Evolutionary conservation across 2,888 invertebrate genomes (phyloP), one percentile per base, ranked within the genome.

Genomic region (Lithosia quadra): DNA sequence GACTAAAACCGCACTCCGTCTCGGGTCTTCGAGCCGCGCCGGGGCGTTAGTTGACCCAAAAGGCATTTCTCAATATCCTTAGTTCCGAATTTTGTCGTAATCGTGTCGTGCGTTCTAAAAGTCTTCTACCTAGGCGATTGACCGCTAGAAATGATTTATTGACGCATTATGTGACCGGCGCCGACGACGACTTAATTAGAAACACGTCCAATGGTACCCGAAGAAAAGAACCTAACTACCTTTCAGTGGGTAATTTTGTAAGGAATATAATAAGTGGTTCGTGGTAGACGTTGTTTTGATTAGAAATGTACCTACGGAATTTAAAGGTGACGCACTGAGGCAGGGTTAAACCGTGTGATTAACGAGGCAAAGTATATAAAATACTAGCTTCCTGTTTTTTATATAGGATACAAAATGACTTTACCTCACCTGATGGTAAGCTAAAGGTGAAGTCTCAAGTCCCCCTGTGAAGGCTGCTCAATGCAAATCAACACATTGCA

Each of bases 101-200:
- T 36, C 58, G 76, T 61, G 65, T 11, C 43, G 24, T 76, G 24
- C 74, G 76, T 69, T 75, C 10, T 66, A 43, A 63, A 34, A 24
- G 28, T 33, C 10, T 33, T 60, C 69, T 63, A 77, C 76, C 82
- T 76, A 77, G 82, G 84, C 85, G 85, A 88, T 83, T 81, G 83
- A 79, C 80, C 76, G 81, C 78, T 79, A 80, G 76, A 74, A 85
- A 87, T 89, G 86, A 90, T 84, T 87, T 88, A 90, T 89, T 78
- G 88, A 79, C 76, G 80, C 83, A 84, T 89, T 87, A 87, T 87
- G 84, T 87, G 79, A 80, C 79, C 64, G 79, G 71, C 64, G 82
- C 79, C 63, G 79, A 71, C 64, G 81, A 88, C 85, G 84, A 84
- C 90, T 89, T 88, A 88, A 89, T 89, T 89, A 88, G 74, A 73